These are phyloP conservation scores for Drosophila sp. DNA, from an alignment of 1,140 invertebrate species.

Conservation along the genomic window DNA sequence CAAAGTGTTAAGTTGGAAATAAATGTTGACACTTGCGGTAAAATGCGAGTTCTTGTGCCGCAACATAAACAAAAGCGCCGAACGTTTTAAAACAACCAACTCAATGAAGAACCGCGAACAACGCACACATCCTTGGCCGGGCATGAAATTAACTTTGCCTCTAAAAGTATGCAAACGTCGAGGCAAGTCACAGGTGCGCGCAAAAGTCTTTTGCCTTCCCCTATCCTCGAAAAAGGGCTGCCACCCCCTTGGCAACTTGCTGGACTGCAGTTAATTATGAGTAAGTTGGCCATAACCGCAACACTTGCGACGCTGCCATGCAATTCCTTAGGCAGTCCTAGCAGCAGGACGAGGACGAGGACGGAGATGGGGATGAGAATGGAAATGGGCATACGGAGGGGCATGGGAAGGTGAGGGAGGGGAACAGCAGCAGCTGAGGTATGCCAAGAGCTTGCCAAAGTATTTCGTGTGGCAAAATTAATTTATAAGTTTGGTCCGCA, in stretches of 20 bases:
- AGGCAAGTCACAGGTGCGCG: conserved; percentile 30
- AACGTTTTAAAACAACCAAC: conserved; percentile 50
- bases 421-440: conserved; percentile 57
- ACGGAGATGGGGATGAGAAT: neutral
- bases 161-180: conserved; percentile 49
- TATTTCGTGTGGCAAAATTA: conserved; percentile 73
- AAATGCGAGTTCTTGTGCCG: conserved; percentile 74
- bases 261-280: conserved; percentile 81
- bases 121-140: conserved; percentile 27
- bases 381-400: no score
- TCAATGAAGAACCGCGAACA: neutral
- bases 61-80: conserved; percentile 78
- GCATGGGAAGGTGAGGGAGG: no score
- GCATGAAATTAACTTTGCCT: conserved; percentile 69
- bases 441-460: conserved; percentile 65
- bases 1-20: conserved; percentile 83
- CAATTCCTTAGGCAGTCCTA: conserved; percentile 55
- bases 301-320: conserved; percentile 40
- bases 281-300: conserved; percentile 59
- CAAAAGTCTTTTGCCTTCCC: neutral
- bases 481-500: conserved; percentile 72
- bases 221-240: neutral
- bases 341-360: conserved; percentile 25
- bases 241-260: conserved; percentile 4
- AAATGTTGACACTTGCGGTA: conserved; percentile 83